Evolutionary conservation across 1,140 invertebrate species (phyloP), one percentile per base, ranked within the genome.

Genomic region (Procambarus virginalis): DNA sequence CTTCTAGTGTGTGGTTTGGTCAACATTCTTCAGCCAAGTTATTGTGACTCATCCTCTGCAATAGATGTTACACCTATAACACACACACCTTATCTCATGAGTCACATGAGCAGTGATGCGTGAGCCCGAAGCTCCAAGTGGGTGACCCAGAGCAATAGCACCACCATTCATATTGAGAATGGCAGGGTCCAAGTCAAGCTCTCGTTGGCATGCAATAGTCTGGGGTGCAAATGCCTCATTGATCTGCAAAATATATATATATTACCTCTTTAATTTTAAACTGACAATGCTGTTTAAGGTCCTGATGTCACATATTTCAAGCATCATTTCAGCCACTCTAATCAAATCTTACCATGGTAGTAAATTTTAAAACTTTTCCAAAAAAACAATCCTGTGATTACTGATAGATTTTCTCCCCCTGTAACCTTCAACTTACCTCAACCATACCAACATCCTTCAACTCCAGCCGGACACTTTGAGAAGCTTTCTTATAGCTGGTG

Each of bases 141-240:
- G 99, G 95, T 99, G 99, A 80, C 99, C 99, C n/a, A 99, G 92
- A 70, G 99, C 98, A 94, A 99, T 99, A 87, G 98, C 99, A 68
- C 99, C 99, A 60, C 99, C 99, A 94, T 98, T 97, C n/a, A 99
- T 96, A 94, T 99, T 99, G 81, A 99, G 94, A 93, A 98, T 99
- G 79, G 96, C 96, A 51, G 96, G 94, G 93, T 99, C 97, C 81
- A 99, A 94, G 86, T 96, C 96, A 2, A 99, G 94, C n/a, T 97
- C 97, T 93, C 97, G 96, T 80, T 95, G 96, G 93, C 97, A 98
- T 3, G 97, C 96, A 64, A 99, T 94, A 20, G 97, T 97, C 95
- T 99, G 98, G 22, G 98, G 96, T 68, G 96, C 97, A 95, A 99
- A 99, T 3, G 98, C 98, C 95, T 99, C 98, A 94, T 99, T 99